Percentiles rank a stretch among this genome's conserved stretches.
phyloP scores from a whole-genome alignment of 2,888 invertebrate genomes.

The Frankliniella fusca region DNA sequence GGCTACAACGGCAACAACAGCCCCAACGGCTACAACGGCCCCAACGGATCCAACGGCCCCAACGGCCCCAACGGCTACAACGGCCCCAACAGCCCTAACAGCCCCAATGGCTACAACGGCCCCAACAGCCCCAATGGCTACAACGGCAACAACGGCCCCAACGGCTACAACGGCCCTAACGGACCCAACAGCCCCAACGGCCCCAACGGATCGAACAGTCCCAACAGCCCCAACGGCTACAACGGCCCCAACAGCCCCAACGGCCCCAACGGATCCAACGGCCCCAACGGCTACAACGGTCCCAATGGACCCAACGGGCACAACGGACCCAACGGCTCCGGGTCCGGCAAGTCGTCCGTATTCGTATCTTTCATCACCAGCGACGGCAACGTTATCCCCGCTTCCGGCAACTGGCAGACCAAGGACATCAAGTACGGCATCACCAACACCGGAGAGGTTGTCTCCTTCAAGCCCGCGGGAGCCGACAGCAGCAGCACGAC shows the following conservation, averaged over 20 bases:
- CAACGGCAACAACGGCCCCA: background rate
- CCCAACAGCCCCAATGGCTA: background rate
- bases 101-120: background rate
- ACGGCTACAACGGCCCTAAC: background rate
- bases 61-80: background rate
- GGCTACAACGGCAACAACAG: background rate
- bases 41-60: background rate
- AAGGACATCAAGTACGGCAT: constrained; percentile 5
- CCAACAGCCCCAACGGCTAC: background rate
- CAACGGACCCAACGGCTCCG: background rate
- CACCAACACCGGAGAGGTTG: background rate
- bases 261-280: background rate
- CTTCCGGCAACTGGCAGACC: too few relatives aligned
- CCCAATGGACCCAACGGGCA: background rate
- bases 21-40: background rate
- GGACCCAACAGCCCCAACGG: background rate
- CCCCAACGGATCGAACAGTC: background rate
- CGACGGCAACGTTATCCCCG: background rate
- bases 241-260: background rate
- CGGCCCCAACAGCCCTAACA: background rate
- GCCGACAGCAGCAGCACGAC: background rate
- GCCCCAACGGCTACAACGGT: background rate
- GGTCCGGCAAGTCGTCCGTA: background rate
- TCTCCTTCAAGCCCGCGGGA: background rate
- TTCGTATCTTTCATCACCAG: background rate